Conservation (phyloP, 2,113 vertebrate genomes). For the Connochaetes taurinus region DNA sequence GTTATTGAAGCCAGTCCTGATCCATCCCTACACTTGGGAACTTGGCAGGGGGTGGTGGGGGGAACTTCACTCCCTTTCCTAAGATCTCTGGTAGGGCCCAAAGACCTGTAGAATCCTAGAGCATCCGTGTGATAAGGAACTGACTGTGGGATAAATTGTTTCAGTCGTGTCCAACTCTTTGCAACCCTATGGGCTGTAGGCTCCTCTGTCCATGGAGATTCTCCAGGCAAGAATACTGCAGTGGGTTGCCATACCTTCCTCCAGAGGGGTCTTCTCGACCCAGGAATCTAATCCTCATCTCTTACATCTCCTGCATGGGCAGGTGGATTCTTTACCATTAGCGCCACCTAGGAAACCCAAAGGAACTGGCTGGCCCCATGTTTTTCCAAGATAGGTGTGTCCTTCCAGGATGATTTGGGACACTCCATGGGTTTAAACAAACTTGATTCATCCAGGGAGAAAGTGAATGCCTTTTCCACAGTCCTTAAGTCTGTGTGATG, state of each 20-base stretch:
- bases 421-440: not conserved
- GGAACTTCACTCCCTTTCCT: not conserved
- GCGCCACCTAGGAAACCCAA: not conserved
- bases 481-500: not conserved
- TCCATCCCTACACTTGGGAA: not conserved
- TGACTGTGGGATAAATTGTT: not conserved
- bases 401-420: not conserved
- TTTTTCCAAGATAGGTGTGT: not conserved
- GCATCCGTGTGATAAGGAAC: rapidly evolving
- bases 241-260: not conserved
- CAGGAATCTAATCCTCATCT: not conserved
- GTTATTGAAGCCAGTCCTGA: rapidly evolving
- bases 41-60: rapidly evolving
- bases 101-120: not conserved
- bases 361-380: not conserved
- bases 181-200: not conserved
- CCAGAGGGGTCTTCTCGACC: not conserved
- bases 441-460: not conserved
- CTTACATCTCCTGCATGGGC: not conserved
- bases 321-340: not conserved
- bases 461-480: not conserved
- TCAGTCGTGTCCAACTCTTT: not conserved
- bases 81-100: no score
- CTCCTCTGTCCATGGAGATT: not conserved
- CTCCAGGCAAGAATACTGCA: not conserved